Conservation (phyloP, 2,888 invertebrate species). For the Sepiola atlantica region DNA sequence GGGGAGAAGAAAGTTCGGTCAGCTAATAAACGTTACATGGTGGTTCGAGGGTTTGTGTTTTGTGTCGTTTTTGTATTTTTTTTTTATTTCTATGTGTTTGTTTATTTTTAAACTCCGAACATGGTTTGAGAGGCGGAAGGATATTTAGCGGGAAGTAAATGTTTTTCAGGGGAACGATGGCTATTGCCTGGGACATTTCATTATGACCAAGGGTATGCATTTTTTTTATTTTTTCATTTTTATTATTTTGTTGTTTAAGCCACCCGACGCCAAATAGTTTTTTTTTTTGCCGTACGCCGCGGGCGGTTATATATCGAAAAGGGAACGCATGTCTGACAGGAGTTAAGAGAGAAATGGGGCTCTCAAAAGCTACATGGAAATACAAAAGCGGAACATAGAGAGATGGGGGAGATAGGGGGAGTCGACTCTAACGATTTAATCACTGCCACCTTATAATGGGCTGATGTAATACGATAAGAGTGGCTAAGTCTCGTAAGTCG, state of each 20-base stretch:
- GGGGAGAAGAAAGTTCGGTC: neutral
- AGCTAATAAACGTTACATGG: neutral
- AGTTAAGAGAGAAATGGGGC: neutral
- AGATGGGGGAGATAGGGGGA: neutral
- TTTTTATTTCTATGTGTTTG: neutral
- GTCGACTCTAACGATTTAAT: neutral
- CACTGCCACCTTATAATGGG: slow-evolving; percentile 32
- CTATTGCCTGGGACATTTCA: slow-evolving; percentile 32
- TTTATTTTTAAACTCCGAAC: neutral
- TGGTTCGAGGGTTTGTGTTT: neutral
- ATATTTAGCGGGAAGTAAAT: neutral
- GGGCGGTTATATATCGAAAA: neutral
- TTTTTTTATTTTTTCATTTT: neutral
- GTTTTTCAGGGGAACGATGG: neutral
- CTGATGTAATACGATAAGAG: neutral
- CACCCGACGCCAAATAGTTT: slow-evolving; percentile 16
- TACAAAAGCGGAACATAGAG: neutral
- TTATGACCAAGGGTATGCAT: neutral
- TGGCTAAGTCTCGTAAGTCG: neutral
- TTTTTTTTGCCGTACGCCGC: neutral
- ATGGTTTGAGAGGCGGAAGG: neutral
- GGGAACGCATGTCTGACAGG: neutral
- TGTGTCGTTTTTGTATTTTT: neutral
- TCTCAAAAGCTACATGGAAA: neutral
- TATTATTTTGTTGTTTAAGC: neutral